Percentiles rank a stretch among this genome's conserved stretches.
Conservation (phyloP, 1,140 invertebrate genomes). For the Potamilus streckersoni region DNA sequence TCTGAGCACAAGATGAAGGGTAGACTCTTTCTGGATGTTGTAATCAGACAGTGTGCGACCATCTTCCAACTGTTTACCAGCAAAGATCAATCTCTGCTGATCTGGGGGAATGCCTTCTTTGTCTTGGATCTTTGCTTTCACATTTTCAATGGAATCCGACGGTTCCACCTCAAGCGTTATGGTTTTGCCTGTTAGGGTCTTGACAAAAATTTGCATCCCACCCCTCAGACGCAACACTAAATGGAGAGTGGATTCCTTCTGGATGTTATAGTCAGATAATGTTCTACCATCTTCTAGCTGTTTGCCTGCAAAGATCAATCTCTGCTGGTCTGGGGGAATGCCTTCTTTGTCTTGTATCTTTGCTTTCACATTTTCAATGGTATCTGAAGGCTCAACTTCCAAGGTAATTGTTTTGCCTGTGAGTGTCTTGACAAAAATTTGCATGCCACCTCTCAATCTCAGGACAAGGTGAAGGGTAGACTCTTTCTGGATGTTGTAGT, state of each 20-base stretch:
- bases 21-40: slow-evolving; percentile 82
- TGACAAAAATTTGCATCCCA: slow-evolving; percentile 72
- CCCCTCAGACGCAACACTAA: slow-evolving; percentile 50
- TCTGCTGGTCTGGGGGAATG: slow-evolving; percentile 84
- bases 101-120: slow-evolving; percentile 82
- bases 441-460: slow-evolving; percentile 83
- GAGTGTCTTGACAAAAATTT: slow-evolving; percentile 93
- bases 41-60: slow-evolving; percentile 81
- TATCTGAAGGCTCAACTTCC: slow-evolving; percentile 91
- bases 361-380: slow-evolving; percentile 94
- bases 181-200: slow-evolving; percentile 72
- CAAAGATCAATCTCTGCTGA: slow-evolving; percentile 77
- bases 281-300: slow-evolving; percentile 56
- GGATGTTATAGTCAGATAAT: slow-evolving; percentile 85
- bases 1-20: slow-evolving; percentile 81
- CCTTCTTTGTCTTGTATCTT: slow-evolving; percentile 87
- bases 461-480: slow-evolving; percentile 73
- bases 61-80: slow-evolving; percentile 68
- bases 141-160: slow-evolving; percentile 94
- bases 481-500: slow-evolving; percentile 83
- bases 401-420: slow-evolving; percentile 96
- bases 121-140: slow-evolving; percentile 91
- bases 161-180: slow-evolving; percentile 89
- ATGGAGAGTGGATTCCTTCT: slow-evolving; percentile 73
- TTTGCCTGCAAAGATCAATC: slow-evolving; percentile 70